Conservation (phyloP, 2,888 invertebrate genomes). For the Himalopsyche japonica region DNA sequence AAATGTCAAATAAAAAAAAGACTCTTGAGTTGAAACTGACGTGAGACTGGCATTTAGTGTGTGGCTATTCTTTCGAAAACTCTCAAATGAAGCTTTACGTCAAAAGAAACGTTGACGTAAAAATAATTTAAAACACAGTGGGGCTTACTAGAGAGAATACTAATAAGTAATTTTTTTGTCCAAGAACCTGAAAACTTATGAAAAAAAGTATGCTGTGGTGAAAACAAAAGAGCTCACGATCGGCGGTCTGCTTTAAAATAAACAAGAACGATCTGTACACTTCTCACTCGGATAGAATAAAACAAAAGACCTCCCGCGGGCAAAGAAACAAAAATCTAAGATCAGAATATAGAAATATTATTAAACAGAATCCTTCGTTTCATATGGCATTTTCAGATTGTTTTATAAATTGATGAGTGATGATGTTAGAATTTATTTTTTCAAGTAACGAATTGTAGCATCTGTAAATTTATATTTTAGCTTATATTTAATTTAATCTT, state of each 20-base stretch:
- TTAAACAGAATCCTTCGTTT: background rate
- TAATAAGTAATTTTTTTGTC: background rate
- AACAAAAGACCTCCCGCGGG: background rate
- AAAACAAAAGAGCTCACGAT: background rate
- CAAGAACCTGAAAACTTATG: background rate
- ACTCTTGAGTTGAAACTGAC: no score
- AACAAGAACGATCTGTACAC: background rate
- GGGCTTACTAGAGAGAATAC: background rate
- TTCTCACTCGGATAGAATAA: background rate
- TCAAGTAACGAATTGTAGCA: no score
- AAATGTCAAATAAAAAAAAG: no score
- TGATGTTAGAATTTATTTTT: background rate
- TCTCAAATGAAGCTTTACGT: background rate
- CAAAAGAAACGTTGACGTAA: background rate
- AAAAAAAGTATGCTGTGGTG: constrained; percentile 1
- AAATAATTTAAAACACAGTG: background rate
- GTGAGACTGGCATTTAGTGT: no score
- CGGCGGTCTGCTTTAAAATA: background rate
- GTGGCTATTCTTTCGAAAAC: background rate
- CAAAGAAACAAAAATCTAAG: background rate
- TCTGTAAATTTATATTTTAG: no score
- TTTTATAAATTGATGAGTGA: background rate
- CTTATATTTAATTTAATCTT: no score
- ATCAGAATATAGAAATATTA: background rate
- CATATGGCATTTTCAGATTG: background rate